Evolutionary conservation across 2,797 vertebrate genomes (phyloP), one percentile per base, ranked within the genome.

Genomic region (Myripristis jacobus): DNA sequence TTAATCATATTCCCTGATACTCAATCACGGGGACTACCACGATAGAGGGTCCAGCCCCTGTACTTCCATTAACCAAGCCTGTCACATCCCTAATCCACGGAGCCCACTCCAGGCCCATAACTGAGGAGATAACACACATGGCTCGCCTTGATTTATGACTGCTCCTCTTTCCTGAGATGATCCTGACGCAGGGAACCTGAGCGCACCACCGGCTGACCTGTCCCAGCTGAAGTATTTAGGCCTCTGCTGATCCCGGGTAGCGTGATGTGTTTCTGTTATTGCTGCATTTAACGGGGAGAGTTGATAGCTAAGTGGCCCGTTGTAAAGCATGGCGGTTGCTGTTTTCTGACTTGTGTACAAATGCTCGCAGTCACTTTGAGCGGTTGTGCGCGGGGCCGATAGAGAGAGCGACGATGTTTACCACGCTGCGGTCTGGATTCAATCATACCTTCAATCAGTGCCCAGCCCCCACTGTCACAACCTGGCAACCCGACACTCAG

Each of bases 51-150:
- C 82, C 70, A 19, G 60, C 53, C 36, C 51, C 62, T 43, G 71
- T 80, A n/a, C 82, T 74, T 82, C 75, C 75, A 84, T 87, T 91
- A 87, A 80, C 85, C 81, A 77, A 76, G 81, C 44, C 77, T 79
- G 76, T 89, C 88, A 89, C 67, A 47, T 82, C 70, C 75, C 67
- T 79, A 79, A 92, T 89, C 81, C 86, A 73, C 18, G 36, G 75
- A 86, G 72, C 80, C 76, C 66, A 69, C 72, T 79, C 62, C 77
- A 81, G 73, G 81, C 70, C 64, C 59, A 54, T 61, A 77, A 81
- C 75, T 66, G 67, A 47, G 58, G 78, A 88, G 87, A 87, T 88
- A 88, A 86, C 80, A 85, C 80, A 70, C 77, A 66, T 36, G 73
- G 70, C 68, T 54, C 31, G 60, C 62, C 31, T 47, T 84, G 84